Evolutionary conservation across 2,888 invertebrate genomes (phyloP).

Genomic region (Plemyria rubiginata): DNA sequence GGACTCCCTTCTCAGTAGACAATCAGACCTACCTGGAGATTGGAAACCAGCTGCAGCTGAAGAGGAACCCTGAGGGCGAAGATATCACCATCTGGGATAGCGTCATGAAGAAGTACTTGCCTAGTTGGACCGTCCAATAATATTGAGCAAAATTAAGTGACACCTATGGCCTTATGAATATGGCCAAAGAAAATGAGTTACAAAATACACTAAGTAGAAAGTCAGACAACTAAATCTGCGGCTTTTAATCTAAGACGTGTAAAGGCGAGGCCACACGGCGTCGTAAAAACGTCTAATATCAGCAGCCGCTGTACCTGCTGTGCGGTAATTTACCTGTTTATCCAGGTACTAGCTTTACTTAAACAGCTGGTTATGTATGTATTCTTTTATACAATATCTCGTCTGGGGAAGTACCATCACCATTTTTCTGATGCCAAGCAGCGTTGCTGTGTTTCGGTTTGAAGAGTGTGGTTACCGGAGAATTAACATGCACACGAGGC

Average conservation of each 20-base stretch:
- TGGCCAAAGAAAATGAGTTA: no score
- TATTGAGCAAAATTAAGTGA: no score
- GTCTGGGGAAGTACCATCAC: no score
- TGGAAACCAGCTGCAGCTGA: constrained; percentile 53
- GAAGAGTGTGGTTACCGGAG: no score
- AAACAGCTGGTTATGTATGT: constrained; percentile 6
- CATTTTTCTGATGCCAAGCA: no score
- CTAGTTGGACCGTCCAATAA: constrained; percentile 40
- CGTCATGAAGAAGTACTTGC: constrained; percentile 51
- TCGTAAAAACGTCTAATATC: constrained; percentile 52
- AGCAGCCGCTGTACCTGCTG: constrained; percentile 35
- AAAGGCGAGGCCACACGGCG: constrained; percentile 31
- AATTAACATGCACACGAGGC: no score
- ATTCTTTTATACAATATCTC: no score
- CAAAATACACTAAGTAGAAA: no score
- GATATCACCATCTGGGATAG: constrained; percentile 58
- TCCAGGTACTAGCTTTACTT: constrained; percentile 32
- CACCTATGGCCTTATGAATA: no score
- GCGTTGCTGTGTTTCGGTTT: no score
- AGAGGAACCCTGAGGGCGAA: constrained; percentile 54
- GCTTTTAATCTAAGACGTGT: constrained; percentile 44
- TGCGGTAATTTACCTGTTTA: constrained; percentile 49
- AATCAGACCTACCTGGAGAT: constrained; percentile 46
- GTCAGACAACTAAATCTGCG: no score
- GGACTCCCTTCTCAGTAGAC: constrained; percentile 38